phyloP scores from a whole-genome alignment of 1,140 invertebrate genomes.

The Pseudomyrmex flavicornis region DNA sequence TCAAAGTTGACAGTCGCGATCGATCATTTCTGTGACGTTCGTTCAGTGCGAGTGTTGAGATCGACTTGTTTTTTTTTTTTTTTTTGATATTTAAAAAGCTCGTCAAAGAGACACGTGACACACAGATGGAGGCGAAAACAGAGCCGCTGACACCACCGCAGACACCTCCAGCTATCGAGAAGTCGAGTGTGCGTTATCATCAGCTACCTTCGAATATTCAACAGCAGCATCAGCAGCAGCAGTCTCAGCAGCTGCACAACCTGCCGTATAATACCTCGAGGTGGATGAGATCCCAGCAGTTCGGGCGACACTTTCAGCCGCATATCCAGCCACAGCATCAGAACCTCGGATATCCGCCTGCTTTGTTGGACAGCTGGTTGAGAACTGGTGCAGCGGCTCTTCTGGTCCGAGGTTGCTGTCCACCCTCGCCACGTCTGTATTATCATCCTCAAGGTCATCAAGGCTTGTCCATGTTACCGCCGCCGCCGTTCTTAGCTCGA shows the following conservation, averaged over 20 bases:
- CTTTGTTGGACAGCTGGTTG: conserved; percentile 90
- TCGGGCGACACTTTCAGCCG: conserved; percentile 71
- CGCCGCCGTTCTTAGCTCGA: conserved; percentile 82
- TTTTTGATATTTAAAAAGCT: no score
- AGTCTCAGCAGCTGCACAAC: conserved; percentile 64
- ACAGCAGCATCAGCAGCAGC: conserved; percentile 44
- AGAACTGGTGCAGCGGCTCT: conserved; percentile 87
- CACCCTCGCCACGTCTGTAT: conserved; percentile 78
- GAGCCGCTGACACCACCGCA: conserved; percentile 89
- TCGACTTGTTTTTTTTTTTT: neutral
- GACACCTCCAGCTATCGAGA: conserved; percentile 87
- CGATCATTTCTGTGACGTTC: conserved; percentile 1
- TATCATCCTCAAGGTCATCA: conserved; percentile 74
- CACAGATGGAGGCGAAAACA: conserved; percentile 75
- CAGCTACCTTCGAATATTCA: conserved; percentile 48
- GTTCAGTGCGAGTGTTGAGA: neutral
- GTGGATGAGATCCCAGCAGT: conserved; percentile 60
- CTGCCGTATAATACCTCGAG: conserved; percentile 15
- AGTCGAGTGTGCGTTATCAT: conserved; percentile 61
- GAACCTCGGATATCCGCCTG: conserved; percentile 84
- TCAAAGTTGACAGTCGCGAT: neutral
- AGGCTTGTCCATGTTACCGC: conserved; percentile 83
- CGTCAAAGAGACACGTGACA: neutral
- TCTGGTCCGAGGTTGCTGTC: conserved; percentile 77
- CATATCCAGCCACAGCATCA: conserved; percentile 64